phyloP scores from a whole-genome alignment of 2,113 vertebrate genomes.

The Galeopterus variegatus region DNA sequence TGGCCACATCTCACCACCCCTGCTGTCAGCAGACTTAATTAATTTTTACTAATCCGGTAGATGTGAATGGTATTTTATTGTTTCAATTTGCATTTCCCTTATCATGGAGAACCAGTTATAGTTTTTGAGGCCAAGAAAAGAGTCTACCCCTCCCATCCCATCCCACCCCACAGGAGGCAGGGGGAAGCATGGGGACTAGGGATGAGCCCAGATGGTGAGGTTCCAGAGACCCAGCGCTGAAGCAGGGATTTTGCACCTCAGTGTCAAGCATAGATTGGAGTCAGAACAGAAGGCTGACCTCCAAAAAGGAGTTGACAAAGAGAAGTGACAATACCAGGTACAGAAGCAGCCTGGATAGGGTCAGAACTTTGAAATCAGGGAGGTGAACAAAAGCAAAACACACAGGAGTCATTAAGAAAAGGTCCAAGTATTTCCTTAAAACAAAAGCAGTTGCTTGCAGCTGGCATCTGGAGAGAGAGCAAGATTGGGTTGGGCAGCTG shows the following conservation, averaged over 20 bases:
- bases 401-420: neutral
- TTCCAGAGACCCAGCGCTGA: neutral
- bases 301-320: neutral
- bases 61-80: conserved; percentile 62
- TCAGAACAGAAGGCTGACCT: conserved; percentile 41
- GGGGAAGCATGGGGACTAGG: neutral
- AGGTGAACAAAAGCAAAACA: neutral
- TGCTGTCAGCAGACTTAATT: conserved; percentile 70
- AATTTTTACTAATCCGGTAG: conserved; percentile 76
- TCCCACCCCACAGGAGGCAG: neutral
- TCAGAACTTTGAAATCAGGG: neutral
- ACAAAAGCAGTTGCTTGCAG: conserved; percentile 54
- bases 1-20: conserved; percentile 55
- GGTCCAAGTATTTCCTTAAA: conserved; percentile 20
- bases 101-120: conserved; percentile 66
- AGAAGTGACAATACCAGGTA: neutral
- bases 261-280: neutral
- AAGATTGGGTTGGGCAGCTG: neutral
- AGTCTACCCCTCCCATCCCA: neutral
- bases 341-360: neutral
- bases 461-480: neutral
- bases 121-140: conserved; percentile 56
- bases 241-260: neutral
- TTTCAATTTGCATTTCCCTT: conserved; percentile 74
- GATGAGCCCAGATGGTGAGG: neutral